Base-by-base conservation (phyloP, 2,888 invertebrate species). In the Desoria tigrina region DNA sequence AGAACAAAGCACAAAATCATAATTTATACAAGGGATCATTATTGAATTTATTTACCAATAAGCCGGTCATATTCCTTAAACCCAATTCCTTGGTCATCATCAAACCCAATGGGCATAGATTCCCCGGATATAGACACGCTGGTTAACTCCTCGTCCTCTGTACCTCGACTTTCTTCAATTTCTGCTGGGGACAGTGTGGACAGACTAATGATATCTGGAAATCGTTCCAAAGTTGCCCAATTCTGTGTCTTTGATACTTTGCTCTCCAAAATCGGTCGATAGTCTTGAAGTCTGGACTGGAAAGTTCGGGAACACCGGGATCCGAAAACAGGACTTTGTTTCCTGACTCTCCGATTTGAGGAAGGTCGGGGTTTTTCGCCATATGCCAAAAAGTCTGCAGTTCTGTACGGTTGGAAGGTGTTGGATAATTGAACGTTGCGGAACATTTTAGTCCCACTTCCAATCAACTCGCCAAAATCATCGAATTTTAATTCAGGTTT, bases 31-130 rank as follows among this genome's bases (percentile, higher is more conserved):
- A 49, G 23, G n/a, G n/a, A n/a, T n/a, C n/a, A n/a, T 39, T 11
- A 39, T 11, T 9, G 39, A 39, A 9, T 16, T 39, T 39, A 11
- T 16, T 45, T 55, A 55, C 55, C 55, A 9, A 55, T 55, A 27
- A 27, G 26, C 28, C 28, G 28, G 2, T 32, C 6, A 51, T 26
- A 51, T 18, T 27, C 27, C 6, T 6, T 6, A 32, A 55, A 55
- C 4, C 55, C 55, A n/a, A 55, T 21, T 9, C 55, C 55, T 32
- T 55, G 55, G 18, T 16, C 9, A 32, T 55, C 14, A 37, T 55
- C 55, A 4, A 3, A 55, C 3, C 9, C 55, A 23, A 23, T 18
- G 26, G 23, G 21, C 9, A 14, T 9, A 45, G 6, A 18, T 11
- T 16, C 6, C 16, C 6, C 16, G 4, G 6, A n/a, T 6, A 11